phyloP scores from a whole-genome alignment of 2,888 invertebrate species.

The Itoplectis maculator region DNA sequence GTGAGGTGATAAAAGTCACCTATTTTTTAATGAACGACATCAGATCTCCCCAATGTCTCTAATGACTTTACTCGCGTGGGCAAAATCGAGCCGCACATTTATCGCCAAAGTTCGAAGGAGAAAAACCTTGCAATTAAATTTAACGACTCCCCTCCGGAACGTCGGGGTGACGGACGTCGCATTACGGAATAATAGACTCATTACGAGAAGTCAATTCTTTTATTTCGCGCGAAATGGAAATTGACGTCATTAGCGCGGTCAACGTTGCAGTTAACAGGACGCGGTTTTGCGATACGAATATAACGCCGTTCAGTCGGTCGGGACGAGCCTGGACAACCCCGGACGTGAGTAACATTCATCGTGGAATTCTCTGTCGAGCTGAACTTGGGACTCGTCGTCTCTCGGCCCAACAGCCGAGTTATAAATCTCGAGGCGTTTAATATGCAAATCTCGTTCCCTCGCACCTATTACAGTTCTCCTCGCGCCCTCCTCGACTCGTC shows the following conservation, averaged over 20 bases:
- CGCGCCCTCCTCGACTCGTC: conserved; percentile 10
- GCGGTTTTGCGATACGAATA: neutral
- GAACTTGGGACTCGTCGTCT: conserved; percentile 26
- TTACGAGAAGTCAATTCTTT: neutral
- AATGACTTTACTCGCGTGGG: neutral
- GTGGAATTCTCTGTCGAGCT: conserved; percentile 32
- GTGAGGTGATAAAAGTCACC: neutral
- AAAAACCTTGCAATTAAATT: neutral
- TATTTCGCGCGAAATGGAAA: neutral
- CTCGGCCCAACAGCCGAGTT: conserved; percentile 73
- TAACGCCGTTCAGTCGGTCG: conserved; percentile 12
- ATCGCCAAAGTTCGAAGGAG: neutral
- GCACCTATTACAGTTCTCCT: conserved; percentile 52
- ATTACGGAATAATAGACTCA: neutral
- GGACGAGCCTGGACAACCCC: conserved; percentile 49
- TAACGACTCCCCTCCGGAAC: neutral
- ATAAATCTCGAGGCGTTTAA: conserved; percentile 84
- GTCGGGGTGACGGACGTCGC: neutral
- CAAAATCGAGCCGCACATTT: neutral
- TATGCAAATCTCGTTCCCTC: conserved; percentile 82
- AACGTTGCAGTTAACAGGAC: conserved; percentile 3
- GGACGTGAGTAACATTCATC: conserved; percentile 54
- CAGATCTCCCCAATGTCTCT: neutral
- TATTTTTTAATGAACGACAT: conserved; percentile 3
- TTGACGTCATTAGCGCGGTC: neutral